These are phyloP conservation scores for Pimpla rufipes DNA, from an alignment of 2,888 invertebrate species.

Conservation along the genomic window DNA sequence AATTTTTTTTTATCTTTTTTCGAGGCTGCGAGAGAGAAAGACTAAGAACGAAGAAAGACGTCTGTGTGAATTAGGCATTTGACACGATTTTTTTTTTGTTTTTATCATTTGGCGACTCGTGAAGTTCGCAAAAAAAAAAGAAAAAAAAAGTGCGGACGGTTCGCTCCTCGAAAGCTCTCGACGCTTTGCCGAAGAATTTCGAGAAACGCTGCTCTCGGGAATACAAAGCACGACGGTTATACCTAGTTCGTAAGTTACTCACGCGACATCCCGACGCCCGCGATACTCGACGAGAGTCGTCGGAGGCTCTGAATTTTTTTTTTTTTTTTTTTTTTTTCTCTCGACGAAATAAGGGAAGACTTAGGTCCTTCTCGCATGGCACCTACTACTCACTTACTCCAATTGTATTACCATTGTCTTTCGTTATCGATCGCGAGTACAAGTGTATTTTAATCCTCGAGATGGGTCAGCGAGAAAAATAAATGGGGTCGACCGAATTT, in stretches of 20 bases:
- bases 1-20: not conserved
- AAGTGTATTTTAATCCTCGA: not conserved
- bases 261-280: constrained; percentile 14
- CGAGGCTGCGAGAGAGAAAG: not conserved
- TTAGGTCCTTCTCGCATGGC: not conserved
- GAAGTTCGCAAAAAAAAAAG: not conserved
- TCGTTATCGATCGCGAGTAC: constrained; percentile 19
- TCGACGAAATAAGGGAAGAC: not conserved
- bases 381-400: not conserved
- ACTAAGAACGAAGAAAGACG: constrained; percentile 8
- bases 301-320: not conserved
- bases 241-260: constrained; percentile 52
- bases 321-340: not conserved
- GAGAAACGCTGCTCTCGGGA: constrained; percentile 51
- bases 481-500: no score
- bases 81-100: not conserved
- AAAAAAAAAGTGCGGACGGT: constrained; percentile 1
- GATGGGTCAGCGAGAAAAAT: no score
- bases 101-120: not conserved
- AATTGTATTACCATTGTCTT: constrained; percentile 18
- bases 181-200: constrained; percentile 36
- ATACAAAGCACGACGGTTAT: constrained; percentile 45
- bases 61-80: not conserved
- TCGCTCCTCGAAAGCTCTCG: constrained; percentile 35
- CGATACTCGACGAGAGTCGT: not conserved